A percentile compares a stretch with the other conserved stretches of the same genome.
These are phyloP conservation scores for Pantala flavescens DNA, from an alignment of 1,140 invertebrate species.

Conservation along the genomic window DNA sequence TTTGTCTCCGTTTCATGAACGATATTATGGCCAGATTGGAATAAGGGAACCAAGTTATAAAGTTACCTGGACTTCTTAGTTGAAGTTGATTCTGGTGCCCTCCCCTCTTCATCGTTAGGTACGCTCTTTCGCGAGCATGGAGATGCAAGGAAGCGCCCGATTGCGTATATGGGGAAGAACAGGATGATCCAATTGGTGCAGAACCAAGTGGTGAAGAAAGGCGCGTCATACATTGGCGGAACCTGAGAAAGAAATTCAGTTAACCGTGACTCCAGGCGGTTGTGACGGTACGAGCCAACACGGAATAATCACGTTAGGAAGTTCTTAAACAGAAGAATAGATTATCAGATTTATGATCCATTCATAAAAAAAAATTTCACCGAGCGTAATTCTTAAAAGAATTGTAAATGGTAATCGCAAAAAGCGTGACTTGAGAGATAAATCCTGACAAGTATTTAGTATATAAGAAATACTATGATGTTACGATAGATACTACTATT, in stretches of 20 bases:
- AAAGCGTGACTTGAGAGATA: no score
- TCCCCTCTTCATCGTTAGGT: background rate
- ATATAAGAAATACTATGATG: no score
- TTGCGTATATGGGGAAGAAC: constrained; percentile 80
- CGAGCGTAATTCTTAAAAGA: no score
- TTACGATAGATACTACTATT: no score
- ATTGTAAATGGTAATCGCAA: no score
- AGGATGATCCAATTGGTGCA: constrained; percentile 85
- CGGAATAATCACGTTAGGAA: no score
- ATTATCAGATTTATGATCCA: no score
- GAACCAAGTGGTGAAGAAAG: constrained; percentile 91
- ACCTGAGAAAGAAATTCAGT: background rate
- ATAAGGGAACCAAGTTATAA: background rate
- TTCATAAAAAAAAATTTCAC: no score
- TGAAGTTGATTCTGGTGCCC: background rate
- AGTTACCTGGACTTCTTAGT: background rate
- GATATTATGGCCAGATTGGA: background rate
- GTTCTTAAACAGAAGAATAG: no score
- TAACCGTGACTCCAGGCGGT: background rate
- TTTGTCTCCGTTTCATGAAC: no score
- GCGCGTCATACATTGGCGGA: constrained; percentile 55
- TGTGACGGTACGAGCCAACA: no score
- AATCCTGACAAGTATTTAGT: no score
- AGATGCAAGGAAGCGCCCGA: constrained; percentile 55
- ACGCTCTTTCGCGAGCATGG: constrained; percentile 45